Percentiles rank a stretch among this genome's conserved stretches.
phyloP scores from a whole-genome alignment of 1,140 invertebrate species.

The Ladona fulva region DNA sequence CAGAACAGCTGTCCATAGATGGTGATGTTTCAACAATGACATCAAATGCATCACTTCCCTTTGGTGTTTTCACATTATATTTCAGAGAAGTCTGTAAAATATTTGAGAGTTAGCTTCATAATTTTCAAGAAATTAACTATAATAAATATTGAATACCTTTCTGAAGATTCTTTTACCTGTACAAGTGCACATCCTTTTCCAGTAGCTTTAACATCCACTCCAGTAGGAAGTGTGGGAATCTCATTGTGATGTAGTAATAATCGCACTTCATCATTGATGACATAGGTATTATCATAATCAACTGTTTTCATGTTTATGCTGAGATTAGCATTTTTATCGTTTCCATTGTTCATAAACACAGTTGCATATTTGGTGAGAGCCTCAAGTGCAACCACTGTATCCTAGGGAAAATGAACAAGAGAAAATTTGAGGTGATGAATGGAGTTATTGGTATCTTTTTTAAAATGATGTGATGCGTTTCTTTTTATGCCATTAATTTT shows the following conservation, averaged over 20 bases:
- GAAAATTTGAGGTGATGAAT: neutral
- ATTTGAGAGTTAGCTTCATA: constrained; percentile 13
- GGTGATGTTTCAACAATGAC: constrained; percentile 31
- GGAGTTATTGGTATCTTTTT: no score
- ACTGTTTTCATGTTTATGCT: constrained; percentile 28
- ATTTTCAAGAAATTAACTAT: constrained; percentile 5
- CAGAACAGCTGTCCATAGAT: constrained; percentile 33
- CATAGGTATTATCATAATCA: constrained; percentile 31
- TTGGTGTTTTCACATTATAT: constrained; percentile 39
- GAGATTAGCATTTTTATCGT: constrained; percentile 31
- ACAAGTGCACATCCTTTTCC: constrained; percentile 52
- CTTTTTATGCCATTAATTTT: no score
- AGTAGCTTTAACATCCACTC: constrained; percentile 38
- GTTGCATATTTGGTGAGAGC: constrained; percentile 51
- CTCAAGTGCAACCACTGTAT: constrained; percentile 56
- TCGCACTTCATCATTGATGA: constrained; percentile 37
- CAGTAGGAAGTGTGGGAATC: constrained; percentile 39
- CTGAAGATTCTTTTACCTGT: constrained; percentile 34
- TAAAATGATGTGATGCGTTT: no score
- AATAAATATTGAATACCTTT: neutral
- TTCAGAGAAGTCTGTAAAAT: constrained; percentile 40
- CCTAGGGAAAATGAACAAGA: constrained; percentile 33
- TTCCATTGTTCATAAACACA: constrained; percentile 24
- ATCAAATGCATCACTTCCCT: constrained; percentile 38
- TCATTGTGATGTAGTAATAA: constrained; percentile 35